Conservation (phyloP, 2,888 invertebrate species). For the Cephus runcator region DNA sequence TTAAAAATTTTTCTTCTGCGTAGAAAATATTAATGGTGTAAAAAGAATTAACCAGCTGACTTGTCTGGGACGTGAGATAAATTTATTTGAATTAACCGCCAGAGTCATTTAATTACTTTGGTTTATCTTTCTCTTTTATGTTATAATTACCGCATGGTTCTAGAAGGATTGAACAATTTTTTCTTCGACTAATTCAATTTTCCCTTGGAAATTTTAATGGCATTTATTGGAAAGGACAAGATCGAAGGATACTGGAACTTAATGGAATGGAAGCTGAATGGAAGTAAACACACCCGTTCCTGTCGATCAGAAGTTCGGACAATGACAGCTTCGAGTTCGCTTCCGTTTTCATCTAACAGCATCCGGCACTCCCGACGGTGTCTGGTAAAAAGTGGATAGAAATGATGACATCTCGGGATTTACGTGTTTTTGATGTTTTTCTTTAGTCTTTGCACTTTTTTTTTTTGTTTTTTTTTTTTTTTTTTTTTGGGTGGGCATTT, state of each 20-base stretch:
- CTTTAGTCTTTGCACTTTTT: not conserved
- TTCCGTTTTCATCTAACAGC: not conserved
- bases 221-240: not conserved
- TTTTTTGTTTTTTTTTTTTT: no score
- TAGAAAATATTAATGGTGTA: not conserved
- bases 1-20: not conserved
- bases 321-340: not conserved
- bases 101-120: not conserved
- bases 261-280: constrained; percentile 2
- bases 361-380: not conserved
- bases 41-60: not conserved
- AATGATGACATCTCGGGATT: not conserved
- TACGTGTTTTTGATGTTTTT: not conserved
- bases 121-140: not conserved
- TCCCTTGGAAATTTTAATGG: not conserved
- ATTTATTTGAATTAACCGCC: not conserved
- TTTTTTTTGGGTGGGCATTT: not conserved
- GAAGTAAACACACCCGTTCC: constrained; percentile 36
- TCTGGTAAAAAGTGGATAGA: not conserved
- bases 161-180: not conserved
- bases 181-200: not conserved
- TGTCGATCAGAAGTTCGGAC: constrained; percentile 8
- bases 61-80: not conserved
- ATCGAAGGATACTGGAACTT: not conserved
- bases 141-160: not conserved